Conservation (phyloP, 2,113 vertebrate genomes). For the Mustelus asterias region DNA sequence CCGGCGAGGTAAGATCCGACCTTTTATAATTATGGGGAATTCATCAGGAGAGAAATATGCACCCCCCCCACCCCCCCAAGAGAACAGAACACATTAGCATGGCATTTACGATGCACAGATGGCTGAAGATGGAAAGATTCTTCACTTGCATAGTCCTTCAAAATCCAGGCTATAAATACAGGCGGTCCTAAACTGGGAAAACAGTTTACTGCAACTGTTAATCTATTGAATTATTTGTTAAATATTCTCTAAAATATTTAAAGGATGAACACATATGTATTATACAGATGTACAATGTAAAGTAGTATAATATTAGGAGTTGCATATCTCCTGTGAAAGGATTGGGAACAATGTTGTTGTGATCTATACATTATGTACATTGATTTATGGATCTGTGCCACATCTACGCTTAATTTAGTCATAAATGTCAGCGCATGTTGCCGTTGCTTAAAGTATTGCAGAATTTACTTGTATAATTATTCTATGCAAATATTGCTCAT, state of each 20-base stretch:
- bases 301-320: slow-evolving; percentile 75
- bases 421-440: slow-evolving; percentile 82
- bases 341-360: slow-evolving; percentile 60
- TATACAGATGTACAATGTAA: slow-evolving; percentile 49
- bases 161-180: slow-evolving; percentile 51
- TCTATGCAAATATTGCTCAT: slow-evolving; percentile 97
- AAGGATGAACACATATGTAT: no score
- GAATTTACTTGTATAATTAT: slow-evolving; percentile 83
- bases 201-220: slow-evolving; percentile 86
- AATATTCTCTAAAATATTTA: no score
- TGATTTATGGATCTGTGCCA: slow-evolving; percentile 75
- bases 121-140: slow-evolving; percentile 82
- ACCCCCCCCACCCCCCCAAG: no score
- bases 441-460: slow-evolving; percentile 92
- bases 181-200: slow-evolving; percentile 60
- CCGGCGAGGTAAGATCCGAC: no score
- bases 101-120: slow-evolving; percentile 68
- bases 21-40: no score
- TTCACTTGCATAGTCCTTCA: slow-evolving; percentile 52
- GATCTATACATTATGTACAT: slow-evolving; percentile 68
- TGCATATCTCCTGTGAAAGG: slow-evolving; percentile 65
- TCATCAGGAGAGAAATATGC: no score
- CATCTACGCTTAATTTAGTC: slow-evolving; percentile 81
- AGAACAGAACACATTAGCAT: slow-evolving; percentile 43
- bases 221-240: slow-evolving; percentile 62